Percentiles rank a stretch among this genome's conserved stretches.
phyloP scores from a whole-genome alignment of 2,113 vertebrate species.

The Mesitornis unicolor region DNA sequence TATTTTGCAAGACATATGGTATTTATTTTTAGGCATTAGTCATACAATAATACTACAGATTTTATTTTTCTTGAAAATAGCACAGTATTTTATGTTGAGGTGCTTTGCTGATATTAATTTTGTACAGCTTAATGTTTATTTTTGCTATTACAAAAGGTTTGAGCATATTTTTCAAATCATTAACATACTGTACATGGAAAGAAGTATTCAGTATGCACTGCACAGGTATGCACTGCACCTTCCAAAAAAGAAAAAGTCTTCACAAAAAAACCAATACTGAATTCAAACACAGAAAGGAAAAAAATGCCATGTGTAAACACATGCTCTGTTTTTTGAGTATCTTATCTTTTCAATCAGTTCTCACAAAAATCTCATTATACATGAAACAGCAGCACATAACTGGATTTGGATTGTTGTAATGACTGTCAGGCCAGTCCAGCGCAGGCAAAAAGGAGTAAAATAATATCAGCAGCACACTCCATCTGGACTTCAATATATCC shows the following conservation, averaged over 20 bases:
- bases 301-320: neutral
- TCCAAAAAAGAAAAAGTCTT: neutral
- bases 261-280: neutral
- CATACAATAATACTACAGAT: slow-evolving; percentile 10
- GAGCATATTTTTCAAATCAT: neutral
- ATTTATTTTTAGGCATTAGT: slow-evolving; percentile 34
- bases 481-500: neutral
- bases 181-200: neutral
- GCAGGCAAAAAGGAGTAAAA: neutral
- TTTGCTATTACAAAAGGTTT: neutral
- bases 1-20: neutral
- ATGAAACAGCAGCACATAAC: neutral
- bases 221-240: neutral
- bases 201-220: neutral
- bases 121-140: neutral
- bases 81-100: neutral
- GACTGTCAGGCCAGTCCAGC: neutral
- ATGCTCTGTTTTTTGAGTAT: neutral
- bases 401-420: neutral
- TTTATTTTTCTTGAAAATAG: slow-evolving; percentile 22
- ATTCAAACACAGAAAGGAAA: neutral
- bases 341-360: neutral
- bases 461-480: neutral
- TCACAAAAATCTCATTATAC: neutral
- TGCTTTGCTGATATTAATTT: neutral